A percentile compares a stretch with the other conserved stretches of the same genome.
Conservation (phyloP, 2,797 vertebrate species). For the Myotis vivesi region DNA sequence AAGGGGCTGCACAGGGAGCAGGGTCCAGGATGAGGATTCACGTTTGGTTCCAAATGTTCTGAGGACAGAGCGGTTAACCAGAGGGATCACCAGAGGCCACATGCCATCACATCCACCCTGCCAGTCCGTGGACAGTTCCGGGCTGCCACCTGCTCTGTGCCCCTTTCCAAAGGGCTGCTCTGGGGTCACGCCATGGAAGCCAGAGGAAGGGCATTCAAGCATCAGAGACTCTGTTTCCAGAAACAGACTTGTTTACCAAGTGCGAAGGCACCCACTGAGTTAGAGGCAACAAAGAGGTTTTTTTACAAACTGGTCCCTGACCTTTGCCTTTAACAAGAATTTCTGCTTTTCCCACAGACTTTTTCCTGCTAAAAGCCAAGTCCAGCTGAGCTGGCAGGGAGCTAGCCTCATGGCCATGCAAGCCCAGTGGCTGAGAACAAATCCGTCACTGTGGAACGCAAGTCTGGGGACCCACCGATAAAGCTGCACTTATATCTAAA, state of each 20-base stretch:
- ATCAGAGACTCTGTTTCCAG: slow-evolving; percentile 20
- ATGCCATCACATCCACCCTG: not conserved
- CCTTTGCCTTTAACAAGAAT: not conserved
- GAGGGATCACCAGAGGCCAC: not conserved
- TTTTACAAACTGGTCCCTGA: not conserved
- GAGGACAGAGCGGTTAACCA: not conserved
- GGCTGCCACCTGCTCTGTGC: not conserved
- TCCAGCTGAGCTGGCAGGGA: not conserved
- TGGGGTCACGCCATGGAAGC: not conserved
- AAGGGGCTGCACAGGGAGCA: not conserved
- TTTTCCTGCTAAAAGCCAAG: not conserved
- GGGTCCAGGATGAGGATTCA: not conserved
- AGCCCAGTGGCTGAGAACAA: not conserved
- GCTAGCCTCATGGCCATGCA: not conserved
- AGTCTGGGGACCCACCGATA: not conserved
- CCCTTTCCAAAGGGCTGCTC: not conserved
- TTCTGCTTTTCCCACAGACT: slow-evolving; percentile 10
- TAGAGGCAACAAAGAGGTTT: not conserved
- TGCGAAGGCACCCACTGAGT: not conserved
- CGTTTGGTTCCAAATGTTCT: not conserved
- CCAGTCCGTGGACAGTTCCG: not conserved
- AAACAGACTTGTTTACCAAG: slow-evolving; percentile 35
- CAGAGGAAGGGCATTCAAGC: not conserved
- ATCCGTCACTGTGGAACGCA: not conserved
- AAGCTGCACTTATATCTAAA: not conserved